Evolutionary conservation across 2,888 invertebrate genomes (phyloP).

Genomic region (Halictus quadricinctus): DNA sequence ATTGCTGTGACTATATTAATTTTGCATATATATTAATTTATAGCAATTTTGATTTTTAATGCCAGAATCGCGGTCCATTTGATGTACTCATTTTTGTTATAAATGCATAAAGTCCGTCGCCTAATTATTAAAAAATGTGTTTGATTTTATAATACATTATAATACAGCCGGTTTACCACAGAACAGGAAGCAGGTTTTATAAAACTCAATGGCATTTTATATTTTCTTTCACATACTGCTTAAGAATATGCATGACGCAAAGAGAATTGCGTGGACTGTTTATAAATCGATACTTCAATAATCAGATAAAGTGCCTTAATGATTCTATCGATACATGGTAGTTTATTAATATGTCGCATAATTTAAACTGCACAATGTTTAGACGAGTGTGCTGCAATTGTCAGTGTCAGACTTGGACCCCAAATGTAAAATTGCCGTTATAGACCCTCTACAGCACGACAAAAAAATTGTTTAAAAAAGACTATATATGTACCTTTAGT

Average conservation of each 20-base stretch:
- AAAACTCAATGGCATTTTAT: neutral
- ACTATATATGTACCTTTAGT: too few species aligned
- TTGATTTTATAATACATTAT: neutral
- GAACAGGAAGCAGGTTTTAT: slow-evolving; percentile 1
- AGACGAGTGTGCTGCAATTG: too few species aligned
- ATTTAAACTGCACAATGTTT: neutral
- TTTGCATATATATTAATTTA: too few species aligned
- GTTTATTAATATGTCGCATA: neutral
- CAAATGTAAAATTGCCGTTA: neutral
- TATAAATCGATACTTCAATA: slow-evolving; percentile 14
- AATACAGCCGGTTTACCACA: neutral
- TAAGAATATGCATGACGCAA: neutral
- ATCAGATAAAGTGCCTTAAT: slow-evolving; percentile 1
- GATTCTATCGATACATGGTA: neutral
- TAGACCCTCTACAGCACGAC: too few species aligned
- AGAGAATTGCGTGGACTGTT: neutral
- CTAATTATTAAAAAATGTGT: neutral
- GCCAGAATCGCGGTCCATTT: too few species aligned
- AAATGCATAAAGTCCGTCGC: neutral
- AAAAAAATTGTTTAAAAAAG: too few species aligned
- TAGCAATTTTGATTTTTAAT: too few species aligned
- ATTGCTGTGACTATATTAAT: too few species aligned
- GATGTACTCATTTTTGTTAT: neutral
- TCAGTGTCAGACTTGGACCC: neutral
- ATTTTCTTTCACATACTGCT: neutral